A percentile compares a stretch with the other conserved stretches of the same genome.
These are phyloP conservation scores for Amphimallon solstitiale DNA, from an alignment of 2,888 invertebrate genomes.

Conservation along the genomic window DNA sequence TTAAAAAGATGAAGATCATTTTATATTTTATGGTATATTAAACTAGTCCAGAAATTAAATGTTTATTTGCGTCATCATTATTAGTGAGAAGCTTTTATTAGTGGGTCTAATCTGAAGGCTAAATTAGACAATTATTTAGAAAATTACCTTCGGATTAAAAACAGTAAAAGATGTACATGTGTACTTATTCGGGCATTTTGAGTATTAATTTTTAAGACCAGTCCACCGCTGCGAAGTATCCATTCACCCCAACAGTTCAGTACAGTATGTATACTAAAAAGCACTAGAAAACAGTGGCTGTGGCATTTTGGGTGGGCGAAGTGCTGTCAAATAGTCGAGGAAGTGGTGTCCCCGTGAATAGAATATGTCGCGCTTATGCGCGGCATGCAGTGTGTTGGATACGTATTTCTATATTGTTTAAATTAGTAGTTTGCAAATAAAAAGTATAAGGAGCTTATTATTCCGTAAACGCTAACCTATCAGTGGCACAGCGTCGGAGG, in stretches of 20 bases:
- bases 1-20: too few species aligned
- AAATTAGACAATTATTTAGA: too few species aligned
- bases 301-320: conserved; percentile 61
- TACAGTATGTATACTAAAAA: conserved; percentile 45
- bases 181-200: too few species aligned
- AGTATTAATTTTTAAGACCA: neutral
- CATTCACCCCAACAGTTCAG: conserved; percentile 38
- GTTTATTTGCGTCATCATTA: too few species aligned
- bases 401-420: conserved; percentile 5
- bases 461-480: conserved; percentile 78
- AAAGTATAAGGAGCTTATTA: conserved; percentile 46
- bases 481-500: conserved; percentile 98
- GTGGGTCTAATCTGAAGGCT: too few species aligned
- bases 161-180: too few species aligned
- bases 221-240: conserved; percentile 24
- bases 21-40: too few species aligned
- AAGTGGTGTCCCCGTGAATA: conserved; percentile 49
- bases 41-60: too few species aligned
- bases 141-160: too few species aligned
- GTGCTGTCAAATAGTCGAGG: conserved; percentile 59
- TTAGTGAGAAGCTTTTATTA: too few species aligned
- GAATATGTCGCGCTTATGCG: conserved; percentile 46
- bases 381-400: conserved; percentile 48
- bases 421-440: conserved; percentile 56
- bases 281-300: conserved; percentile 53